Base-by-base conservation (phyloP, 2,113 vertebrate species). In the Sphaerodactylus townsendi region DNA sequence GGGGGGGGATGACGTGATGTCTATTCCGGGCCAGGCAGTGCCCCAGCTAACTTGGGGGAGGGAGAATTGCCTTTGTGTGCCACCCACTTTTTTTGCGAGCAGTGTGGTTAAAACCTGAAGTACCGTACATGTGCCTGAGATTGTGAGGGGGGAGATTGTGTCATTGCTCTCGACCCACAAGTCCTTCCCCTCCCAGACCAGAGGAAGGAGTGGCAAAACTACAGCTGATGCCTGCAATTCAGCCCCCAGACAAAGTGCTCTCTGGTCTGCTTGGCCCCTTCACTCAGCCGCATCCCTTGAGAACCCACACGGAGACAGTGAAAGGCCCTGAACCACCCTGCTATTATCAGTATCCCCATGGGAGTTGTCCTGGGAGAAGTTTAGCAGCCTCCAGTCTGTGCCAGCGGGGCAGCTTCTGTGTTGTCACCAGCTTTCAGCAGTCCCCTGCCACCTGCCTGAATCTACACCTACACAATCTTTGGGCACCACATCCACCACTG, bases 1-100 rank as follows among this genome's bases (percentile, higher is more conserved):
- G 17, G 68, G 33, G 17, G 33, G 74, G 83, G 87, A 95, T 95
- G 95, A 95, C 94, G 95, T 94, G 91, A 95, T 95, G 94, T 92
- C 93, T 93, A 89, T 94, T 92, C 91, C 84, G 80, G 91, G 90
- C 86, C 83, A 89, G 81, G 90, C 90, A 90, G 94, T 69, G 91
- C 89, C 88, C 59, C 66, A 48, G 23, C 35, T 81, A 68, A 35
- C 82, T 69, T 23, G 72, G 41, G 81, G 46, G 46, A 39, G 39
- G 10, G 39, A 23, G 15, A 35, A 13, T 28, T 35, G 92, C 86
- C 93, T 89, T 91, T 88, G 90, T 93, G 91, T 81, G 30, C 66
- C 37, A 25, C 23, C 77, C 77, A 83, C 21, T 35, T 23, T 10
- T 72, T 21, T 10, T 46, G 23, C 39, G 46, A 69, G 6, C 30